Conservation (phyloP, 2,797 vertebrate genomes). For the Sebastes aleutianus region DNA sequence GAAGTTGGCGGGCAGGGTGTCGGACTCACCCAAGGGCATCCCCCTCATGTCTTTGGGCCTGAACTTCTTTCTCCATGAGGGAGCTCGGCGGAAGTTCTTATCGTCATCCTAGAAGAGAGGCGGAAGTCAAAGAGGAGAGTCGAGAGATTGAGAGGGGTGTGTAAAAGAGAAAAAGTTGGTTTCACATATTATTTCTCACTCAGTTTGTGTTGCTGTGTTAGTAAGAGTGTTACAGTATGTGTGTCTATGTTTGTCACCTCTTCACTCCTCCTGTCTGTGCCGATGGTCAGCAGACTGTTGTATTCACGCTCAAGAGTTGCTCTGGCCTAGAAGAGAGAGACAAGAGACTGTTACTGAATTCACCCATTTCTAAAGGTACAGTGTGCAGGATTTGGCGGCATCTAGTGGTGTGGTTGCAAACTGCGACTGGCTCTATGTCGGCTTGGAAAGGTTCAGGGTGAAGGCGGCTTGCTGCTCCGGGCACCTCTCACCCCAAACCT, state of each 20-base stretch:
- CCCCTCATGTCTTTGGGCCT: slow-evolving; percentile 96
- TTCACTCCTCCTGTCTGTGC: slow-evolving; percentile 91
- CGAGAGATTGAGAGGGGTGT: background rate
- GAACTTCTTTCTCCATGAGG: slow-evolving; percentile 98
- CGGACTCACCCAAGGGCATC: slow-evolving; percentile 88
- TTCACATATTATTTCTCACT: background rate
- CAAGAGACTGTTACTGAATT: background rate
- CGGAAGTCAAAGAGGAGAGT: background rate
- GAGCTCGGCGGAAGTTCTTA: slow-evolving; percentile 94
- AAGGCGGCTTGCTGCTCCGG: too few relatives aligned
- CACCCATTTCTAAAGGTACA: background rate
- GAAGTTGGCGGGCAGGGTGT: slow-evolving; percentile 96
- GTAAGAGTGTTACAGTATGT: background rate
- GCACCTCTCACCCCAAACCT: too few relatives aligned
- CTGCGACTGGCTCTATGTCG: too few relatives aligned
- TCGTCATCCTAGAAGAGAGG: slow-evolving; percentile 88
- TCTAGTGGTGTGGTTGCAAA: background rate
- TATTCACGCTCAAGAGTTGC: slow-evolving; percentile 92
- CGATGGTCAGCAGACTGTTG: slow-evolving; percentile 88
- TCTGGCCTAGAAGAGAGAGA: slow-evolving; percentile 82
- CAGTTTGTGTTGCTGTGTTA: background rate
- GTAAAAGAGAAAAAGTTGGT: background rate
- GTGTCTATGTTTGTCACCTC: slow-evolving; percentile 82
- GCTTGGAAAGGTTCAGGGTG: too few relatives aligned
- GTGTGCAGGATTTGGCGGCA: background rate